Percentiles rank a stretch among this genome's conserved stretches.
These are phyloP conservation scores for Drosophila putrida DNA, from an alignment of 2,888 invertebrate genomes.

Conservation along the genomic window DNA sequence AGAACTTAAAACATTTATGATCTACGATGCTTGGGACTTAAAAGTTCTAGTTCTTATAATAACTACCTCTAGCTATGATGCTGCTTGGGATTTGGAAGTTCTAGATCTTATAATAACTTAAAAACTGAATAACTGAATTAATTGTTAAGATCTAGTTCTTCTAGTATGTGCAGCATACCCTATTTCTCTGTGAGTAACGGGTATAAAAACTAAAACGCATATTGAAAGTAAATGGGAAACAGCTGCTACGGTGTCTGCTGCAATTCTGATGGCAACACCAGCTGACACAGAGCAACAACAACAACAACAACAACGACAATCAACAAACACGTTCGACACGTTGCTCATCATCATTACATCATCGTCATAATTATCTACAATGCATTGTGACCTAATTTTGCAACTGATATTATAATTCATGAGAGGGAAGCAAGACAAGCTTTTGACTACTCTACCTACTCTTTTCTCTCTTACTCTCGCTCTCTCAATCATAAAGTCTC, in stretches of 20 bases:
- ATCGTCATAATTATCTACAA: slow-evolving; percentile 50
- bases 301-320: slow-evolving; percentile 17
- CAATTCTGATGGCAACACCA: slow-evolving; percentile 25
- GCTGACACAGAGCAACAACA: slow-evolving; percentile 24
- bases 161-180: too few relatives aligned
- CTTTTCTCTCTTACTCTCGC: background rate
- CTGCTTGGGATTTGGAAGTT: too few relatives aligned
- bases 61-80: too few relatives aligned
- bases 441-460: slow-evolving; percentile 4
- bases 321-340: slow-evolving; percentile 75
- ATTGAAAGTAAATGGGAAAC: slow-evolving; percentile 77
- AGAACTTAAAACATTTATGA: too few relatives aligned
- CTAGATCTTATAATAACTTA: too few relatives aligned
- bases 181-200: background rate
- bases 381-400: slow-evolving; percentile 71
- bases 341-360: slow-evolving; percentile 57
- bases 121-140: too few relatives aligned
- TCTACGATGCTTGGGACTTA: too few relatives aligned
- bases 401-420: slow-evolving; percentile 71
- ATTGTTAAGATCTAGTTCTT: too few relatives aligned
- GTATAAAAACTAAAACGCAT: slow-evolving; percentile 42
- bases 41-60: too few relatives aligned
- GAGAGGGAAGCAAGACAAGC: background rate
- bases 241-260: slow-evolving; percentile 59
- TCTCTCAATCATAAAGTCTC: slow-evolving; percentile 24